Evolutionary conservation across 2,113 vertebrate genomes (phyloP), one percentile per base, ranked within the genome.

Genomic region (Sterna hirundo): DNA sequence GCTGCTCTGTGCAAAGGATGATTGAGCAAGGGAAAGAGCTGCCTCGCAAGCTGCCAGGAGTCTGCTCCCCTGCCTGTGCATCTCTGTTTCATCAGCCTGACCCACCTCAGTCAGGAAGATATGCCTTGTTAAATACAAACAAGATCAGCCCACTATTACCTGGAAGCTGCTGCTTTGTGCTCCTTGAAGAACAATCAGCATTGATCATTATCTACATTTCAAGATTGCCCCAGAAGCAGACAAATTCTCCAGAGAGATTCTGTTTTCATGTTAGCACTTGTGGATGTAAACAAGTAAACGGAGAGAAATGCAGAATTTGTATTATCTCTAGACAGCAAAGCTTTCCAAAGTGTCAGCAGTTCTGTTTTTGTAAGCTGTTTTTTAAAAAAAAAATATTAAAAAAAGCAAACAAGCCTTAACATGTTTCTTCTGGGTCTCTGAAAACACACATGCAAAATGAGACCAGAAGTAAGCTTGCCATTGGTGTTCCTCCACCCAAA

Each of bases 91-190:
- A 38, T 17, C 75, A 77, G 18, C 81, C 49, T 69, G 51, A 65
- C 36, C 42, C n/a, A 47, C 19, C 54, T 29, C 61, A 62, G 47
- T 47, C 6, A 72, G 0, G 0, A 71, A 64, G 18, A 47, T 11
- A 3, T 0, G 36, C 29, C 55, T 68, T 54, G 47, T 30, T n/a
- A 83, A 80, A 69, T 3, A 54, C 0, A 0, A 70, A 29, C 74
- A 54, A 29, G 58, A 2, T 13, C 40, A 29, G 44, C 29, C 42
- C 4, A 2, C 40, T 61, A 36, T 20, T 20, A 58, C 30, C 77
- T 57, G 46, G 40, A 23, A 82, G 40, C 81, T 77, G 88, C 83
- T 83, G 54, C 70, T 76, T 34, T 32, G 51, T 49, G 82, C 16
- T 49, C 84, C 83, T 22, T 19, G 36, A 68, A 57, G 66, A 84